Percentiles rank a stretch among this genome's conserved stretches.
Evolutionary conservation across 2,797 vertebrate species (phyloP).

Genomic region (Spheniscus humboldti): DNA sequence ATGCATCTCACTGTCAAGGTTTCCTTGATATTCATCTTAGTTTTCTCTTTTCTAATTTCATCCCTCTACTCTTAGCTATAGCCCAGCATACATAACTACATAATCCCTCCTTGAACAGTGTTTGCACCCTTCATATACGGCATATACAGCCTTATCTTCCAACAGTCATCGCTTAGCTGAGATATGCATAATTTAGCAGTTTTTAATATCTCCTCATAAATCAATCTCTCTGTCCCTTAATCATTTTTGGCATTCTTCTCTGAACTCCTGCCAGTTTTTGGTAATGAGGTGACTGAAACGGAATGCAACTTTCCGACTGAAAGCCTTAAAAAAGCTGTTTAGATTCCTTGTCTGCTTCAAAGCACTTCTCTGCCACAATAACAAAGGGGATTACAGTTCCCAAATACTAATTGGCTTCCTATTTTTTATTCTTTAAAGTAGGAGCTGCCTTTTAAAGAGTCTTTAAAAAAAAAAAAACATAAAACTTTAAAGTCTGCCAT

Average conservation of each 20-base stretch:
- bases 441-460: background rate
- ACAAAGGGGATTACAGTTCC: background rate
- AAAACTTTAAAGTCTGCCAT: background rate
- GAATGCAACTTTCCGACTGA: background rate
- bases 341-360: background rate
- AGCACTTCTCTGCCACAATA: background rate
- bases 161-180: background rate
- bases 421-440: background rate
- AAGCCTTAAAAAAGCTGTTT: background rate
- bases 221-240: background rate
- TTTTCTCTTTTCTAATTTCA: background rate
- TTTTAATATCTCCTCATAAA: conserved; percentile 4
- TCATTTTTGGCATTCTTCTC: background rate
- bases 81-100: background rate
- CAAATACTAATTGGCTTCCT: background rate
- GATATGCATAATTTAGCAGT: background rate
- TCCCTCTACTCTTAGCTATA: background rate
- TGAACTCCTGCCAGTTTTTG: background rate
- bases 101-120: background rate
- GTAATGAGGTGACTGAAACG: background rate
- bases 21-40: background rate
- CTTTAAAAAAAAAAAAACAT: background rate
- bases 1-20: background rate
- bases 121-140: background rate
- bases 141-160: background rate